Evolutionary conservation across 1,140 invertebrate species (phyloP).

Genomic region (Drosophila hydei): DNA sequence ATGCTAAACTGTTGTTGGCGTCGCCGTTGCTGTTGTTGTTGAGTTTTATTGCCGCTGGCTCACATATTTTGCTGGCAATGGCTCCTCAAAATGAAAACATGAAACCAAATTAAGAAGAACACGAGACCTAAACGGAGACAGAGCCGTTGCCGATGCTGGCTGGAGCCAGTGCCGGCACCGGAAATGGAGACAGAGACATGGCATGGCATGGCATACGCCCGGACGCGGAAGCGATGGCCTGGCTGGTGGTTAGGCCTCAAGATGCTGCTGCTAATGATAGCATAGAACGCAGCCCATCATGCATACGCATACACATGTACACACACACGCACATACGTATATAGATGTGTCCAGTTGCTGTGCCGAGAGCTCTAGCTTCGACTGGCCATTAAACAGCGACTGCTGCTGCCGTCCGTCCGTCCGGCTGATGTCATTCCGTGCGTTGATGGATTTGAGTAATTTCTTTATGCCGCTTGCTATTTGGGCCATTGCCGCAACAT

Average conservation of each 20-base stretch:
- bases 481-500: conserved; percentile 39
- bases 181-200: not conserved
- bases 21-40: conserved; percentile 26
- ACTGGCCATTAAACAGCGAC: conserved; percentile 1
- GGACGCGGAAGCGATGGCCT: conserved; percentile 51
- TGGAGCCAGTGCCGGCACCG: not conserved
- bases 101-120: conserved; percentile 73
- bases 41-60: conserved; percentile 67
- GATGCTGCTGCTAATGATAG: conserved; percentile 55
- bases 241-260: conserved; percentile 43
- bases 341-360: not conserved
- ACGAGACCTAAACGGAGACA: conserved; percentile 30
- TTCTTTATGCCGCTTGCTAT: conserved; percentile 61
- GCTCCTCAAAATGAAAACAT: conserved; percentile 70
- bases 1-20: conserved; percentile 44
- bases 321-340: not conserved
- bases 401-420: conserved; percentile 3
- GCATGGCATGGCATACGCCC: not conserved
- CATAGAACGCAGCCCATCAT: conserved; percentile 4
- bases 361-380: not conserved
- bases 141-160: not conserved
- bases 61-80: conserved; percentile 50
- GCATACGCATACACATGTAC: not conserved
- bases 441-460: conserved; percentile 73
- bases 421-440: conserved; percentile 64